Evolutionary conservation across 64 coral and sea anemone genomes (phyloP), one percentile per base, ranked within the genome.

Genomic region (Actinia equina): DNA sequence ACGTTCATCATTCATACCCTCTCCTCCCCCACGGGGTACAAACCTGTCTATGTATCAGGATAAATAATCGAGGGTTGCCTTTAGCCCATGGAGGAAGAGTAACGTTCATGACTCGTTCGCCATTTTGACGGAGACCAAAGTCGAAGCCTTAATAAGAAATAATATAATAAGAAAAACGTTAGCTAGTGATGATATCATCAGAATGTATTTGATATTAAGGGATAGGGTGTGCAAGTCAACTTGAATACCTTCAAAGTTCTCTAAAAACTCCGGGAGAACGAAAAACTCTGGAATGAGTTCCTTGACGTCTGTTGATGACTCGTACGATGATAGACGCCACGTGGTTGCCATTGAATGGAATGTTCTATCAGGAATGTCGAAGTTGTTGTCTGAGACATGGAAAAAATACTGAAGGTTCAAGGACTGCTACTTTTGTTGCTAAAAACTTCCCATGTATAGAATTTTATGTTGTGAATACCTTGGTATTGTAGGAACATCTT

Each of bases 201-300:
- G n/a, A 14, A 41, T 65, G 0, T 14, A 57, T 14, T 57, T 57
- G 55, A 57, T 57, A 57, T 12, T 0, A 57, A 57, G 10, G 55
- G 55, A 57, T 8, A 57, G 55, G 15, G 55, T 54, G 52, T 8
- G 55, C 2, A 8, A 57, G 55, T 57, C 55, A 13, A 37, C 30
- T 37, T 37, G 41, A 51, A 59, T 61, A 99, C 97, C 97, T 99
- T 99, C 97, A 19, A 61, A 77, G 64, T 99, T 99, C 57, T 95
- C 93, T 14, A 99, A 93, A 80, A 99, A 99, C 41, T 99, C 91
- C 1, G 97, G 97, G 7, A 99, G 85, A 77, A 99, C 95, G 82
- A 99, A 99, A 62, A 99, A 99, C 83, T 99, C 97, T 19, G 97
- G 97, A 44, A 95, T 99, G 14, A 99, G 70, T 61, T 99, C 97